These are phyloP conservation scores for Rotaria sp. DNA, from an alignment of 2,888 invertebrate species.

Conservation along the genomic window DNA sequence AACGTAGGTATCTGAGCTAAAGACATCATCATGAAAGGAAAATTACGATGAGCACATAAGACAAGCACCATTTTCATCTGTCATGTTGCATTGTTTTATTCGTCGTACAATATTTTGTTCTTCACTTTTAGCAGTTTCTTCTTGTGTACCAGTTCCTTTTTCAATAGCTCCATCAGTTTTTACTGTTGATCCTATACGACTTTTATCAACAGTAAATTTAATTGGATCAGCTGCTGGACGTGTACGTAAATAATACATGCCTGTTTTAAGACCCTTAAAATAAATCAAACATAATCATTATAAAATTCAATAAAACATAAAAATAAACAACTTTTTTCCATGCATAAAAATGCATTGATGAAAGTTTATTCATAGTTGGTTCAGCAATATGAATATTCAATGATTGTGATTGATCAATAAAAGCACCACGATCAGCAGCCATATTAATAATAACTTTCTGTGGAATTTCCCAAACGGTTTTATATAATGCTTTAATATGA, in stretches of 20 bases:
- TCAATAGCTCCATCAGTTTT: background rate
- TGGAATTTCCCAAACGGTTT: slow-evolving; percentile 93
- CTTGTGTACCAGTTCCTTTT: background rate
- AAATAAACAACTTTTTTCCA: slow-evolving; percentile 67
- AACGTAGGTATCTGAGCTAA: too few species aligned
- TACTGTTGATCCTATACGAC: background rate
- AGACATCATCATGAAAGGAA: too few species aligned
- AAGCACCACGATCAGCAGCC: slow-evolving; percentile 95
- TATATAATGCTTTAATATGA: slow-evolving; percentile 76
- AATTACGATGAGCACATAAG: background rate
- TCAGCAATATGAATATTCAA: slow-evolving; percentile 92
- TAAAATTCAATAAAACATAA: slow-evolving; percentile 51
- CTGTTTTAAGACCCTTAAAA: slow-evolving; percentile 76
- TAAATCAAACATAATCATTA: slow-evolving; percentile 48
- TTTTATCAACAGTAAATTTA: slow-evolving; percentile 92
- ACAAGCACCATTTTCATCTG: background rate
- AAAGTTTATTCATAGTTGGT: slow-evolving; percentile 82
- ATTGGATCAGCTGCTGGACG: slow-evolving; percentile 92
- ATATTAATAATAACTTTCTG: slow-evolving; percentile 84
- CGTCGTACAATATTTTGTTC: background rate
- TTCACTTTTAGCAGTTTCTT: background rate
- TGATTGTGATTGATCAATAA: slow-evolving; percentile 96
- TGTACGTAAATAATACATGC: slow-evolving; percentile 94
- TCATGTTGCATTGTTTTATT: background rate
- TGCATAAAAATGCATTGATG: slow-evolving; percentile 94